Evolutionary conservation across 2,113 vertebrate species (phyloP).

Genomic region (Hippocampus mohnikei): DNA sequence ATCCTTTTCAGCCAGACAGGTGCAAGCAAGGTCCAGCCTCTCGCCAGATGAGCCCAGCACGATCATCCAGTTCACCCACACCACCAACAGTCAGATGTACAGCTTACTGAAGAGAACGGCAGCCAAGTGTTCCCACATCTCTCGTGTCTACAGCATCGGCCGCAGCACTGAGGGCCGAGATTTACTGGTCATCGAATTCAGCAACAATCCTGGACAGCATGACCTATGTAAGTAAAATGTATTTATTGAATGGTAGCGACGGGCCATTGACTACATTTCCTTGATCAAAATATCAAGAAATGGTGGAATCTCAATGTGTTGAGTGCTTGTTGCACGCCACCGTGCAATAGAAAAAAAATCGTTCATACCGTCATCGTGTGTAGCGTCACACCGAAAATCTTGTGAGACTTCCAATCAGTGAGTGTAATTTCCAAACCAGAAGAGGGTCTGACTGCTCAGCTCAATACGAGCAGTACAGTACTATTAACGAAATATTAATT

Average conservation of each 20-base stretch:
- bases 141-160: slow-evolving; percentile 89
- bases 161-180: slow-evolving; percentile 88
- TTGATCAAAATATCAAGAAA: not conserved
- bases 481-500: too few species aligned
- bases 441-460: too few species aligned
- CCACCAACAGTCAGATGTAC: slow-evolving; percentile 86
- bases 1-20: slow-evolving; percentile 71
- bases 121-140: slow-evolving; percentile 82
- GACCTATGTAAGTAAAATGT: slow-evolving; percentile 81
- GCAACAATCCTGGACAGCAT: slow-evolving; percentile 85
- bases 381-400: too few species aligned
- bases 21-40: slow-evolving; percentile 55
- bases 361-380: too few species aligned
- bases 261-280: not conserved
- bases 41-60: slow-evolving; percentile 75
- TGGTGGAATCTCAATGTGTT: not conserved
- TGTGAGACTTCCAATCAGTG: too few species aligned
- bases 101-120: slow-evolving; percentile 82
- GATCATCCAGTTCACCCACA: slow-evolving; percentile 84
- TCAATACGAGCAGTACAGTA: too few species aligned
- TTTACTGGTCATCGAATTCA: slow-evolving; percentile 91
- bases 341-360: too few species aligned
- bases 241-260: not conserved
- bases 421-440: too few species aligned
- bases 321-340: not conserved